A percentile compares a stretch with the other conserved stretches of the same genome.
Conservation (phyloP, 1,140 invertebrate species). For the Amyelois transitella region DNA sequence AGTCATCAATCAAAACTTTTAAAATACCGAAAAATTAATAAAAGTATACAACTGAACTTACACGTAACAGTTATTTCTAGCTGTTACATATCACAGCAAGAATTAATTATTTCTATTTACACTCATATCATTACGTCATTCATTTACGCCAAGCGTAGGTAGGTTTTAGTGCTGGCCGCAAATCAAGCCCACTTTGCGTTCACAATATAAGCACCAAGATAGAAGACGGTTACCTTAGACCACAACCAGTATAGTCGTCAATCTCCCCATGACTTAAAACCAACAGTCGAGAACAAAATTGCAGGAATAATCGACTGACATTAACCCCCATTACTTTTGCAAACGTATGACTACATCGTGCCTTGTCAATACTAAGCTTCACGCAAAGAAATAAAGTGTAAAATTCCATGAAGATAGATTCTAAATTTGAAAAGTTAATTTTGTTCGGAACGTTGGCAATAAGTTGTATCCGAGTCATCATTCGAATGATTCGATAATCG, state of each 20-base stretch:
- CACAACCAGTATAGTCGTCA: constrained; percentile 20
- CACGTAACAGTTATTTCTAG: neutral
- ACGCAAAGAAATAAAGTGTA: constrained; percentile 27
- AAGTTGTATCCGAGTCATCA: constrained; percentile 35
- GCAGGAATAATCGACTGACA: constrained; percentile 51
- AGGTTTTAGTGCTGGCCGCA: constrained; percentile 29
- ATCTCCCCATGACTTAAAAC: constrained; percentile 38
- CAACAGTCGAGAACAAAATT: constrained; percentile 49
- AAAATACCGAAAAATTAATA: no score
- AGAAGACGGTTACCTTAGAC: constrained; percentile 22
- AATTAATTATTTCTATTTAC: constrained; percentile 30
- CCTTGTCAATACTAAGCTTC: constrained; percentile 18
- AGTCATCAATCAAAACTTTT: no score
- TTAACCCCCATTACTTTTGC: constrained; percentile 56
- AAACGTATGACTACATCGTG: constrained; percentile 24
- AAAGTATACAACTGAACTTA: no score
- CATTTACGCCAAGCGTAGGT: constrained; percentile 33
- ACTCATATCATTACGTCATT: constrained; percentile 31
- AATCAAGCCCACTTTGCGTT: constrained; percentile 47
- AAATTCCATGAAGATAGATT: constrained; percentile 18
- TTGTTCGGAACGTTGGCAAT: constrained; percentile 19
- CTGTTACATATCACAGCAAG: constrained; percentile 3
- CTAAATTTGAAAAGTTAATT: constrained; percentile 7
- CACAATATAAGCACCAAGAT: constrained; percentile 30
- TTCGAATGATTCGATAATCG: constrained; percentile 45